phyloP scores from a whole-genome alignment of 2,797 vertebrate genomes.

The Fistularia commersonii region DNA sequence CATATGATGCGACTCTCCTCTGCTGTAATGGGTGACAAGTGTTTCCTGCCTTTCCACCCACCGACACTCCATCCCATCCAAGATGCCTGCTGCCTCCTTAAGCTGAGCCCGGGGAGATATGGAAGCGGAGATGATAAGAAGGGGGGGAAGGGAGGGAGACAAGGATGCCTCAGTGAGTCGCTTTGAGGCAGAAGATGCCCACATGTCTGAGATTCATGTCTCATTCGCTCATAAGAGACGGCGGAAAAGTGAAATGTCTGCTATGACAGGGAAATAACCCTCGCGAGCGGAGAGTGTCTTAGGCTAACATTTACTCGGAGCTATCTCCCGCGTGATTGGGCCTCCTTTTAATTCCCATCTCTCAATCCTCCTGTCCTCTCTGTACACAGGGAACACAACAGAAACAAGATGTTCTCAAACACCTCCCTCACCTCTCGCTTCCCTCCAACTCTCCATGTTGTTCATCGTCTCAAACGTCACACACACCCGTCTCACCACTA shows the following conservation, averaged over 20 bases:
- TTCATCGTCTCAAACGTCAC: too few relatives aligned
- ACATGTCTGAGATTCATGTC: constrained; percentile 40
- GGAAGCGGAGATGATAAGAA: constrained; percentile 40
- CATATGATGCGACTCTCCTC: constrained; percentile 38
- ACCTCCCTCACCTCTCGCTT: too few relatives aligned
- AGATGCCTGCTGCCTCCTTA: constrained; percentile 27
- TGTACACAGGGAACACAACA: too few relatives aligned
- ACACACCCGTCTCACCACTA: too few relatives aligned
- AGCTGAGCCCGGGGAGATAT: constrained; percentile 39
- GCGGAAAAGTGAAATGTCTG: constrained; percentile 42
- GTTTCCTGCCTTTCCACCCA: constrained; percentile 46
- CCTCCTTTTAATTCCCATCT: too few relatives aligned
- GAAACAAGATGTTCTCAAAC: too few relatives aligned
- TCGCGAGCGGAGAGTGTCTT: constrained; percentile 40
- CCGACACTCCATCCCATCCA: constrained; percentile 20
- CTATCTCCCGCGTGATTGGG: constrained; percentile 29
- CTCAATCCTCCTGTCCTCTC: too few relatives aligned
- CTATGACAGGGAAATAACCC: constrained; percentile 45
- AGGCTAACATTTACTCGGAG: constrained; percentile 55
- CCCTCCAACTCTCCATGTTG: too few relatives aligned
- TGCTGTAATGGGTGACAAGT: constrained; percentile 48
- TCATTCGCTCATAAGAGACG: constrained; percentile 30
- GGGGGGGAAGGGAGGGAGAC: constrained; percentile 20
- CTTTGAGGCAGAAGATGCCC: constrained; percentile 39
- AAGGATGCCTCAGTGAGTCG: constrained; percentile 15